These are phyloP conservation scores for Eupithecia insigniata DNA, from an alignment of 2,888 invertebrate genomes.

Conservation along the genomic window DNA sequence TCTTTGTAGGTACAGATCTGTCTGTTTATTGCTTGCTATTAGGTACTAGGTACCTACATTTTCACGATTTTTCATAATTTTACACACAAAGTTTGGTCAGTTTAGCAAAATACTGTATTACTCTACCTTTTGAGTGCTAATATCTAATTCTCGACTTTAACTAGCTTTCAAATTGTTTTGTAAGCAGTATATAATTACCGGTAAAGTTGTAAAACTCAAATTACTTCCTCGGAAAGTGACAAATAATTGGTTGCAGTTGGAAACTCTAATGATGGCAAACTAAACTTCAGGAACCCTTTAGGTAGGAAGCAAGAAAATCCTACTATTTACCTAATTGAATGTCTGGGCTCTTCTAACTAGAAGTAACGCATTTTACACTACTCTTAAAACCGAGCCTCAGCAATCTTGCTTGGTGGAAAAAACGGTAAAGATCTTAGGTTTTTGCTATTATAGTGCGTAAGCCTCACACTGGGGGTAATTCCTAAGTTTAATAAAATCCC, in stretches of 20 bases:
- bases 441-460: too few species aligned
- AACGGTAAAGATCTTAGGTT: too few species aligned
- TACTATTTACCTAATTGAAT: not conserved
- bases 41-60: too few species aligned
- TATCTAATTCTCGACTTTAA: not conserved
- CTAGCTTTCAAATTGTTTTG: not conserved
- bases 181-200: not conserved
- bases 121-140: not conserved
- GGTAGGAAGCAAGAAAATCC: not conserved
- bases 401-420: not conserved
- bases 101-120: too few species aligned
- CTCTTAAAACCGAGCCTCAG: too few species aligned
- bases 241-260: constrained; percentile 12
- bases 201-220: constrained; percentile 4
- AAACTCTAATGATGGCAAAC: constrained; percentile 27
- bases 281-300: not conserved
- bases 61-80: not conserved
- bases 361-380: too few species aligned
- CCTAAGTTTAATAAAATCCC: too few species aligned
- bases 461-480: too few species aligned
- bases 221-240: constrained; percentile 11
- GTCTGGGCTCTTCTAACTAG: not conserved
- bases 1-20: too few species aligned
- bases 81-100: not conserved
- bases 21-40: too few species aligned